A percentile compares a stretch with the other conserved stretches of the same genome.
These are phyloP conservation scores for Drosophila recens DNA, from an alignment of 2,888 invertebrate species.

Conservation along the genomic window DNA sequence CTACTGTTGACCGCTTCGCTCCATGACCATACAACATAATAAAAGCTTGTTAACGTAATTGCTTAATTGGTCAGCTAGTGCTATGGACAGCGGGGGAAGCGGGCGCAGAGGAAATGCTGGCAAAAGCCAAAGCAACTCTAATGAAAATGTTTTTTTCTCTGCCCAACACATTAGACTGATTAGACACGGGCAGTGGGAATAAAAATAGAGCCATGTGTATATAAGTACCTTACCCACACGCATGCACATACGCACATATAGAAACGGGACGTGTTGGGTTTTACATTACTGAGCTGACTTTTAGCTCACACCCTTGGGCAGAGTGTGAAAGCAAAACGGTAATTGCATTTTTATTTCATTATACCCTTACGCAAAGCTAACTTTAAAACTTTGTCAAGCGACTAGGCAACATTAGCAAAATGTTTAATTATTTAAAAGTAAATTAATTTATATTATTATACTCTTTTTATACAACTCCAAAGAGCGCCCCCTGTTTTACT, in stretches of 20 bases:
- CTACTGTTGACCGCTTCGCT: slow-evolving; percentile 25
- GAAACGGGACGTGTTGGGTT: slow-evolving; percentile 47
- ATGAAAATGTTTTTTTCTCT: slow-evolving; percentile 67
- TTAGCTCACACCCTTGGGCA: slow-evolving; percentile 36
- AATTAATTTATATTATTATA: neutral
- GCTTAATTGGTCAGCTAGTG: slow-evolving; percentile 70
- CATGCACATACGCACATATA: slow-evolving; percentile 12
- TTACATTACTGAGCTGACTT: slow-evolving; percentile 55
- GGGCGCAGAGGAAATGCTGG: neutral
- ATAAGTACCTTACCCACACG: slow-evolving; percentile 40
- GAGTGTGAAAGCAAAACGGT: slow-evolving; percentile 56
- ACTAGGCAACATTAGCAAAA: neutral
- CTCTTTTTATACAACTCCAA: no score
- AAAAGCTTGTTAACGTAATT: slow-evolving; percentile 80
- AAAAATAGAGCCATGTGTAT: slow-evolving; percentile 59
- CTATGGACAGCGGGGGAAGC: slow-evolving; percentile 1
- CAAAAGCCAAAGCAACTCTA: slow-evolving; percentile 48
- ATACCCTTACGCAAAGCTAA: slow-evolving; percentile 22
- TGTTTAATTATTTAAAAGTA: neutral
- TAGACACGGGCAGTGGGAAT: slow-evolving; percentile 55
- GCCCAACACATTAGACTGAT: slow-evolving; percentile 66
- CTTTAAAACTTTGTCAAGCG: slow-evolving; percentile 6
- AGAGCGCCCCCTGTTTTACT: no score
- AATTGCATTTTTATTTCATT: slow-evolving; percentile 64
- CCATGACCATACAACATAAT: slow-evolving; percentile 63